Evolutionary conservation across 2,888 invertebrate species (phyloP).

Genomic region (Copidosoma aretas): DNA sequence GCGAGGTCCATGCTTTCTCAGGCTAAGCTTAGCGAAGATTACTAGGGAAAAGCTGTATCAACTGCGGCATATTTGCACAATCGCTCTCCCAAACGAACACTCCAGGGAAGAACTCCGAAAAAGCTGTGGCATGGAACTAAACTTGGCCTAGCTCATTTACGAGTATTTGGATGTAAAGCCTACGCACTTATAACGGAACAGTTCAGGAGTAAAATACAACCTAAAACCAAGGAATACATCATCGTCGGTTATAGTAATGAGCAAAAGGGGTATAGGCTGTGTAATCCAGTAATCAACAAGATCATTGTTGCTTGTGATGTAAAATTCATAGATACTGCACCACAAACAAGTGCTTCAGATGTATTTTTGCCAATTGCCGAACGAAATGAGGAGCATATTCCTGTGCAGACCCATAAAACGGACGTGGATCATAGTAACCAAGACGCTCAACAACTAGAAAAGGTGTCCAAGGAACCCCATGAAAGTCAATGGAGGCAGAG

Average conservation of each 20-base stretch:
- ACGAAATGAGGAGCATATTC: too few relatives aligned
- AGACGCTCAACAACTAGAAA: background rate
- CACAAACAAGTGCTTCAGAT: background rate
- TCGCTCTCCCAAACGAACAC: background rate
- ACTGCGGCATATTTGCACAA: background rate
- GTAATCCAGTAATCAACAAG: background rate
- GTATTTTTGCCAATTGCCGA: background rate
- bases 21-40: background rate
- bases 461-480: background rate
- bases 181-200: background rate
- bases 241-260: background rate
- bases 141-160: background rate
- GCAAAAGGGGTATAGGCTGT: background rate
- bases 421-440: too few relatives aligned
- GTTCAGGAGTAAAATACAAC: background rate
- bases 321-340: background rate
- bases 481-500: background rate
- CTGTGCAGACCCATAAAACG: too few relatives aligned
- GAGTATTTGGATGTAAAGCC: background rate
- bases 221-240: background rate
- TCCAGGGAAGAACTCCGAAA: background rate
- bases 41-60: background rate
- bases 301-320: background rate
- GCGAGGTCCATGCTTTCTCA: background rate
- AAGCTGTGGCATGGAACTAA: background rate